These are phyloP conservation scores for Carposina sasakii DNA, from an alignment of 1,140 invertebrate species.

Conservation along the genomic window DNA sequence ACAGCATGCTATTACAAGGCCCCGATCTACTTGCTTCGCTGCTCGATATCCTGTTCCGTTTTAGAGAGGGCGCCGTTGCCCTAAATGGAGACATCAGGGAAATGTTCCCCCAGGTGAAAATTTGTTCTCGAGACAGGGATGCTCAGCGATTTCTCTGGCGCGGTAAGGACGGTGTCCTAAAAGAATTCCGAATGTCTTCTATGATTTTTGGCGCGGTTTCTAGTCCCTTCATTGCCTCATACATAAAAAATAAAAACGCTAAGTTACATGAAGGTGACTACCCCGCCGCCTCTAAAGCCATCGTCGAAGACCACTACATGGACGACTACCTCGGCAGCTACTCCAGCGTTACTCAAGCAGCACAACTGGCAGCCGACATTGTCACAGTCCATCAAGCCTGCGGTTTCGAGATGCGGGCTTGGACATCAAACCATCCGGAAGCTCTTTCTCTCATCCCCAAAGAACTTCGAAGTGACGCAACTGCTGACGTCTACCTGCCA, in stretches of 20 bases:
- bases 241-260: slow-evolving; percentile 29
- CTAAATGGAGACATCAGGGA: slow-evolving; percentile 28
- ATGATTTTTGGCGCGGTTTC: slow-evolving; percentile 30
- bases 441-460: neutral
- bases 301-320: slow-evolving; percentile 35
- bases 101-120: slow-evolving; percentile 37
- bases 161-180: neutral
- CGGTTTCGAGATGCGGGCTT: slow-evolving; percentile 19
- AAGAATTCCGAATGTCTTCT: slow-evolving; percentile 22
- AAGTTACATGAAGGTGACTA: slow-evolving; percentile 13
- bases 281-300: slow-evolving; percentile 20
- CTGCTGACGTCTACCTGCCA: too few relatives aligned
- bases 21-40: slow-evolving; percentile 30
- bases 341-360: slow-evolving; percentile 19
- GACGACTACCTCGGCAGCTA: slow-evolving; percentile 35
- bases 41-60: slow-evolving; percentile 25
- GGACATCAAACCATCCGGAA: slow-evolving; percentile 7
- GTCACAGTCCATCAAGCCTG: slow-evolving; percentile 14
- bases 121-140: slow-evolving; percentile 26
- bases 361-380: slow-evolving; percentile 18
- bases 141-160: slow-evolving; percentile 34
- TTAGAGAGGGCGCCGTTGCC: slow-evolving; percentile 27
- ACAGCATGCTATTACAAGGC: slow-evolving; percentile 24
- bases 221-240: slow-evolving; percentile 20
- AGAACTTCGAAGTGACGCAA: neutral